Conservation (phyloP, 2,888 invertebrate species). For the Pycnomerus fuliginosus region DNA sequence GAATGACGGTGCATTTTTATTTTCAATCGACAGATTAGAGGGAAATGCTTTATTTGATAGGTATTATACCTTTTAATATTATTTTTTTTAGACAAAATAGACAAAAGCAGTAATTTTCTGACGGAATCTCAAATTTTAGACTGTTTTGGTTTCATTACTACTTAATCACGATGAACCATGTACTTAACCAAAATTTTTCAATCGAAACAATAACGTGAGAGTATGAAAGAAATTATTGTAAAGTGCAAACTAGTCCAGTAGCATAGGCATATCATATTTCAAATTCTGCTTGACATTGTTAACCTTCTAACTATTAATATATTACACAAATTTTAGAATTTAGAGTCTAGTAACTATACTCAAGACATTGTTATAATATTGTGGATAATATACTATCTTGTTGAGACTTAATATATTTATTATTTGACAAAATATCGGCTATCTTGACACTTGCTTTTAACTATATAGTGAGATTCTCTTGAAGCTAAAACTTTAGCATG, state of each 20-base stretch:
- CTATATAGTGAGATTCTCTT: neutral
- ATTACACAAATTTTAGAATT: slow-evolving; percentile 39
- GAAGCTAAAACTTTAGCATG: neutral
- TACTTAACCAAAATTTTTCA: neutral
- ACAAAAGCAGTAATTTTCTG: too few relatives aligned
- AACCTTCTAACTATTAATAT: slow-evolving; percentile 35
- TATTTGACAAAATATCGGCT: too few relatives aligned
- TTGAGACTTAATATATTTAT: slow-evolving; percentile 31
- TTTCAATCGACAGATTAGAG: too few relatives aligned
- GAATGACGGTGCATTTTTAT: too few relatives aligned
- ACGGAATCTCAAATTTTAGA: too few relatives aligned
- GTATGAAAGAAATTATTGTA: slow-evolving; percentile 22
- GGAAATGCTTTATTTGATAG: too few relatives aligned
- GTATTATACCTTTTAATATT: too few relatives aligned
- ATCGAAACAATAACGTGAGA: slow-evolving; percentile 4
- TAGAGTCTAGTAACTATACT: slow-evolving; percentile 38
- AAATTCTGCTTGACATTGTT: slow-evolving; percentile 43
- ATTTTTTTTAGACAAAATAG: too few relatives aligned
- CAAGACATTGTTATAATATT: slow-evolving; percentile 43
- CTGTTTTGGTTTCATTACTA: too few relatives aligned
- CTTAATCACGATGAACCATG: neutral
- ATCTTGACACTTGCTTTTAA: too few relatives aligned
- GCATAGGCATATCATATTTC: slow-evolving; percentile 48
- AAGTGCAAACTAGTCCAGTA: slow-evolving; percentile 46
- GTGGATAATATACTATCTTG: slow-evolving; percentile 40